These are phyloP conservation scores for Epizoanthus scotinus DNA, from an alignment of 92 coral and sea anemone genomes.

Conservation along the genomic window DNA sequence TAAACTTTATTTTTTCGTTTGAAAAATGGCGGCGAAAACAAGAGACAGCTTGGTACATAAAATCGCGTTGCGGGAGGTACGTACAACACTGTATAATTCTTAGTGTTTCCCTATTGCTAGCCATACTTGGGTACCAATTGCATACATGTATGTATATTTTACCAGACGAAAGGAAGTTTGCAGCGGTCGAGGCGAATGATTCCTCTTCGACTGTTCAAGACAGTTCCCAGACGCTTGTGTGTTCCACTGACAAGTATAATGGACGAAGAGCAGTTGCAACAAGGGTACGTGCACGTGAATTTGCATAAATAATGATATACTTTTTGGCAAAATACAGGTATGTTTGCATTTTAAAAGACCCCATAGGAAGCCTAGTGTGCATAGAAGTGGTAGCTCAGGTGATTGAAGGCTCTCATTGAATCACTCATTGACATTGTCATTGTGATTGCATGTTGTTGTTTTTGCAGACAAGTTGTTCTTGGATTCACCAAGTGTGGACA, in stretches of 20 bases:
- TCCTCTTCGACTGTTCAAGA: constrained; percentile 46
- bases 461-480: constrained; percentile 84
- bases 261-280: constrained; percentile 53
- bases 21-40: constrained; percentile 56
- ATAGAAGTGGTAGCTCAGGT: no score
- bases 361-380: no score
- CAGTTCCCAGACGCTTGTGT: constrained; percentile 66
- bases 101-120: neutral
- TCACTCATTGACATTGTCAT: no score
- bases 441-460: constrained; percentile 3
- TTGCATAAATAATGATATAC: neutral
- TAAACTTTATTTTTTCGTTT: neutral
- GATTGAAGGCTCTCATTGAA: no score
- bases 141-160: neutral
- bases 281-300: constrained; percentile 54
- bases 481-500: constrained; percentile 93
- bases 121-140: neutral
- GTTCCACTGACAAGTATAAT: constrained; percentile 59
- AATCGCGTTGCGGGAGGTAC: constrained; percentile 73
- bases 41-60: constrained; percentile 53
- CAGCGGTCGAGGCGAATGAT: constrained; percentile 33
- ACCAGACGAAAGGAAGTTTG: constrained; percentile 52
- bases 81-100: neutral
- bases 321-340: neutral
- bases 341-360: neutral